Base-by-base conservation (phyloP, 2,888 invertebrate genomes). In the Conops quadrifasciatus region DNA sequence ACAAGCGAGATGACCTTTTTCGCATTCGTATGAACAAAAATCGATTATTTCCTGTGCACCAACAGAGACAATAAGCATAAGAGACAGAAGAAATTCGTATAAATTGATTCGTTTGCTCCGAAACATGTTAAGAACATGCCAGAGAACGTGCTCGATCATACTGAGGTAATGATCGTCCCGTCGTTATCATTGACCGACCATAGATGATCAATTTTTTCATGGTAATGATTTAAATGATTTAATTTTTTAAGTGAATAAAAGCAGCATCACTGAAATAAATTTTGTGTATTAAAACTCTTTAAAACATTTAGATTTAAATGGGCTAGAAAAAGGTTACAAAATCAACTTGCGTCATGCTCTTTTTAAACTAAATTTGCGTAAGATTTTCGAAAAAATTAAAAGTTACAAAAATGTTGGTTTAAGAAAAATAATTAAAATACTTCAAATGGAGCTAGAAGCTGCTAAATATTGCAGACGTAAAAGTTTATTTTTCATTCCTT, bases 1-100 rank as follows among this genome's bases (percentile, higher is more conserved):
- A 53, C 75, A 75, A 16, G 71, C 75, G 53, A 75, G 71, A 62
- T 75, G 72, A 4, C 19, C n/a, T 4, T 0, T 45, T 2, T 28
- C 26, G 26, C 16, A 21, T 16, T 70, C 63, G 3, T 62, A 56
- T 13, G 49, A 51, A 19, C 75, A 75, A 43, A 73, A 75, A 65
- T 74, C 68, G 0, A 63, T 70, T 19, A 66, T 67, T 1, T 5
- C 13, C 7, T 15, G 53, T 11, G 3, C 24, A 3, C 24, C 36
- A 53, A 71, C 53, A 36, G 9, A 36, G 0, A 47, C 43, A 26
- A 26, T 59, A 2, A 56, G 21, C 51, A 70, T 19, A 19, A 60
- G 28, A n/a, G 68, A n/a, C 13, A 47, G 56, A 16, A 68, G 30
- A 36, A 36, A 36, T 36, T 36, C 5, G 4, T 36, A 9, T 2